phyloP scores from a whole-genome alignment of 2,113 vertebrate species.

The Pongo pygmaeus region DNA sequence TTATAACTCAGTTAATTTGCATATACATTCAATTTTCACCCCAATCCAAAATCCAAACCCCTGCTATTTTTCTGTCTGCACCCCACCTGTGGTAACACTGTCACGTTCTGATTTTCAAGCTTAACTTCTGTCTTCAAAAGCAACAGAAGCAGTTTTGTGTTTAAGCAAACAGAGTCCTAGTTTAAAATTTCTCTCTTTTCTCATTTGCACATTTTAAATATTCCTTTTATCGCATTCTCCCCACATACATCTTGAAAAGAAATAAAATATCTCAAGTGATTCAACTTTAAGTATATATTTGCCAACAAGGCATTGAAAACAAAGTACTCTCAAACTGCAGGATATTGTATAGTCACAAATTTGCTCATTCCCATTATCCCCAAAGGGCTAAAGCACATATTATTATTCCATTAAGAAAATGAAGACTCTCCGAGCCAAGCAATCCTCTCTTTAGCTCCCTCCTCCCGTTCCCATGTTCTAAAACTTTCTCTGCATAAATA shows the following conservation, averaged over 20 bases:
- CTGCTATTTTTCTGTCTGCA: background rate
- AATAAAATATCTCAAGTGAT: constrained; percentile 28
- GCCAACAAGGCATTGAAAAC: constrained; percentile 60
- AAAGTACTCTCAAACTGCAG: constrained; percentile 48
- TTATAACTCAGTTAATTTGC: background rate
- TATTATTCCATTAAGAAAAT: constrained; percentile 78
- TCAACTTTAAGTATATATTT: constrained; percentile 4
- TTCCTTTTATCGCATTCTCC: background rate
- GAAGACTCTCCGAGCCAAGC: constrained; percentile 61
- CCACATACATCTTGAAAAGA: constrained; percentile 37
- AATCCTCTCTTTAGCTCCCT: constrained; percentile 34
- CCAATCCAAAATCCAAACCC: background rate
- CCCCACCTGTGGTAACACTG: background rate
- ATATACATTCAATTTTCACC: constrained; percentile 18
- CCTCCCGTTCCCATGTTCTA: constrained; percentile 28
- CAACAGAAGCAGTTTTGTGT: background rate
- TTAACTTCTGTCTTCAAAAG: background rate
- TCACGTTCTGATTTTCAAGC: background rate
- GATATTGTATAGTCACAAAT: constrained; percentile 57
- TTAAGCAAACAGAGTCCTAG: background rate
- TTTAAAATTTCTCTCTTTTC: background rate
- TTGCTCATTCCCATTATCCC: constrained; percentile 58
- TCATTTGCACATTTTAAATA: background rate
- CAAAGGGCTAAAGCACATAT: constrained; percentile 36
- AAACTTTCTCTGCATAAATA: constrained; percentile 36